A percentile compares a stretch with the other conserved stretches of the same genome.
Evolutionary conservation across 2,113 vertebrate species (phyloP).

Genomic region (Phodopus roborovskii): DNA sequence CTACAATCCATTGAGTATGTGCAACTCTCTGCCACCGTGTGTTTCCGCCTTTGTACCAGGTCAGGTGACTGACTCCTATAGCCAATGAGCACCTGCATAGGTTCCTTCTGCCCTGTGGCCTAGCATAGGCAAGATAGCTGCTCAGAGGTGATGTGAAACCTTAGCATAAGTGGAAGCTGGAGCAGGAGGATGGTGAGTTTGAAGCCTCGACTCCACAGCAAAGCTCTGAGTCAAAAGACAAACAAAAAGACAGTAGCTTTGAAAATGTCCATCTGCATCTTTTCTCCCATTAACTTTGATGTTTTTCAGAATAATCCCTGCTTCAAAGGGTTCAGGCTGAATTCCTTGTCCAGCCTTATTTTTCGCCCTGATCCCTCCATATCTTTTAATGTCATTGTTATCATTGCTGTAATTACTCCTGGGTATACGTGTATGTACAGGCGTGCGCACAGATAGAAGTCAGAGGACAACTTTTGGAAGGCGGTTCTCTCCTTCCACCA

Average conservation of each 20-base stretch:
- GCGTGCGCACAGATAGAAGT: not conserved
- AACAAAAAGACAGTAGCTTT: not conserved
- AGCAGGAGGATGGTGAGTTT: not conserved
- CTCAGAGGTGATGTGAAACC: not conserved
- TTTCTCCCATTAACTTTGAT: not conserved
- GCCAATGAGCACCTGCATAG: not conserved
- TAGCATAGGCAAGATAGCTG: not conserved
- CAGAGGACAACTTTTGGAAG: not conserved
- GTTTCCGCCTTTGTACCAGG: not conserved
- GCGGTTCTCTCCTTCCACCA: not conserved
- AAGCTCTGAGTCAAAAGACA: not conserved
- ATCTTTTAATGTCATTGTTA: constrained; percentile 19
- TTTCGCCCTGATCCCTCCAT: not conserved
- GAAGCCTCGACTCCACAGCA: not conserved
- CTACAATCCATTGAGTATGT: not conserved
- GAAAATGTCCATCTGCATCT: not conserved
- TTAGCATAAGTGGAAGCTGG: not conserved
- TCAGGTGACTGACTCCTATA: not conserved
- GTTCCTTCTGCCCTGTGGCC: not conserved
- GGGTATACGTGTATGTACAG: not conserved
- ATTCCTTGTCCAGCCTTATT: not conserved
- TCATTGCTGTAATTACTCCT: not conserved
- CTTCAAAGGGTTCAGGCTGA: constrained; percentile 41
- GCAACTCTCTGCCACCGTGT: not conserved
- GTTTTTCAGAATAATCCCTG: constrained; percentile 44